phyloP scores from a whole-genome alignment of 2,797 vertebrate species.

The Kryptopterus vitreolus region DNA sequence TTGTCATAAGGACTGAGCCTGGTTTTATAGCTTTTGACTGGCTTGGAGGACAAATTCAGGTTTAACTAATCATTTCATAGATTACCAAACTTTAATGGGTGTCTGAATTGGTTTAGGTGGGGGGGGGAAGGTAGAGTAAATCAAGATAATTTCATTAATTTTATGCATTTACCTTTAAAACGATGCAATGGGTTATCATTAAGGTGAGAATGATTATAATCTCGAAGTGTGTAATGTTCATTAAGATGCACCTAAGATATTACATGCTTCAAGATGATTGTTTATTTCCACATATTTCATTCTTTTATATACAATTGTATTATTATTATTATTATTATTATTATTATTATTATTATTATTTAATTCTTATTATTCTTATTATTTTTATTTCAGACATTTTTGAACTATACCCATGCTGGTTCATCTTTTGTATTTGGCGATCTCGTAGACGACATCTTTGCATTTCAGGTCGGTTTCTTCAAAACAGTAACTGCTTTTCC shows the following conservation, averaged over 20 bases:
- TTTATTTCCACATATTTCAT: slow-evolving; percentile 80
- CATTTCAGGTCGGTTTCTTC: slow-evolving; percentile 87
- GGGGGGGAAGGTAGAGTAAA: not conserved
- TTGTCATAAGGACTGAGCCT: slow-evolving; percentile 87
- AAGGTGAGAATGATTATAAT: slow-evolving; percentile 78
- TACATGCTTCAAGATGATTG: too few species aligned
- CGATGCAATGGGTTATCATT: slow-evolving; percentile 94
- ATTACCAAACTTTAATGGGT: not conserved
- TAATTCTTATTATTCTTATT: too few species aligned
- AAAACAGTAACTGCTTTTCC: not conserved
- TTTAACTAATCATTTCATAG: slow-evolving; percentile 55
- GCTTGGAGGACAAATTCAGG: slow-evolving; percentile 90
- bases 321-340: too few species aligned
- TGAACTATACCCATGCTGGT: slow-evolving; percentile 84
- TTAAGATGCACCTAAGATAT: too few species aligned
- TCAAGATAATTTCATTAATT: not conserved
- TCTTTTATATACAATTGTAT: too few species aligned
- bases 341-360: too few species aligned
- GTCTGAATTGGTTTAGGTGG: not conserved
- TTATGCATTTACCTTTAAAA: not conserved
- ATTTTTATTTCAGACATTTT: slow-evolving; percentile 79
- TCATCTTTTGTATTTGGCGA: slow-evolving; percentile 89
- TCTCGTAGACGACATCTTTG: slow-evolving; percentile 78
- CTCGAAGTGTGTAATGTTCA: not conserved
- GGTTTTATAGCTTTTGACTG: slow-evolving; percentile 84